Evolutionary conservation across 2,113 vertebrate genomes (phyloP).

Genomic region (Perognathus longimembris): DNA sequence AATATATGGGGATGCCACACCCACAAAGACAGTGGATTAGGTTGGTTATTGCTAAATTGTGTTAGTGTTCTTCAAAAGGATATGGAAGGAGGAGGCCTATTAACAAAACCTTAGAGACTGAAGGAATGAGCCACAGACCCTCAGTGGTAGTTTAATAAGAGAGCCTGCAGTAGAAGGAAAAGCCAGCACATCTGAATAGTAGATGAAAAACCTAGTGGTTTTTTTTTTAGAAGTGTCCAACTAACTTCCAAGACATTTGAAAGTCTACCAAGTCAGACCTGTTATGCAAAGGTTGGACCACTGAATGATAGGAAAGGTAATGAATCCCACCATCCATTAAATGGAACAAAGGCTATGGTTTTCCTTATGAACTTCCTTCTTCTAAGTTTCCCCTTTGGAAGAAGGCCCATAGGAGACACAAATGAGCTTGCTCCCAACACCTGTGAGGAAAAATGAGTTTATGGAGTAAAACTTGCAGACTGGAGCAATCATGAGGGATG

Average conservation of each 20-base stretch:
- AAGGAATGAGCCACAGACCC: neutral
- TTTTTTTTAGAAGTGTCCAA: neutral
- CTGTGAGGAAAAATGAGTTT: neutral
- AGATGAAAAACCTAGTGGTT: neutral
- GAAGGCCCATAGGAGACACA: neutral
- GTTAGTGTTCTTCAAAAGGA: neutral
- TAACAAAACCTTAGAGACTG: neutral
- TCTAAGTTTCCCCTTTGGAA: neutral
- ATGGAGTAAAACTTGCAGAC: neutral
- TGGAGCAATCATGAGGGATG: neutral
- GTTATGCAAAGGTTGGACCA: neutral
- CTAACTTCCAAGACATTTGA: neutral
- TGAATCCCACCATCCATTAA: neutral
- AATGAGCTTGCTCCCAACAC: neutral
- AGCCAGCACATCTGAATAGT: neutral
- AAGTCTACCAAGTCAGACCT: neutral
- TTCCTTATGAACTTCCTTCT: neutral
- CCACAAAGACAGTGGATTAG: neutral
- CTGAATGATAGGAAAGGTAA: neutral
- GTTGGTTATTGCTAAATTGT: neutral
- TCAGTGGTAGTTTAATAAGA: neutral
- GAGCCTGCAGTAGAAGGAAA: neutral
- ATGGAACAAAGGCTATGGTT: neutral
- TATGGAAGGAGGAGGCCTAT: neutral
- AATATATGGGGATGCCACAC: neutral